A percentile compares a stretch with the other conserved stretches of the same genome.
Conservation (phyloP, 30 jellyfish, hydroid and myxozoan genomes). For the Pseudorhiza aurosa region DNA sequence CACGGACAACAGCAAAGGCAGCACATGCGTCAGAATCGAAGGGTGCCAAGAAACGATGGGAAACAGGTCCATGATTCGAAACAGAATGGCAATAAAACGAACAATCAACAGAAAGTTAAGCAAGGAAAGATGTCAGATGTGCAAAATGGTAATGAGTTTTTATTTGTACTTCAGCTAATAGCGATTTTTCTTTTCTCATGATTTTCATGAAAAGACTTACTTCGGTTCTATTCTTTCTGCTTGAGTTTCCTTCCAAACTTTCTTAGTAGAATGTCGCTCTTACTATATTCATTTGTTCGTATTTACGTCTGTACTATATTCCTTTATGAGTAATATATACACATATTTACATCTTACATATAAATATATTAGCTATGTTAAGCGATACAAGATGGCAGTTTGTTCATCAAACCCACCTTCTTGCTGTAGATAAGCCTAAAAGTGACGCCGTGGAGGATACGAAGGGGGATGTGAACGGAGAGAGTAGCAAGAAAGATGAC, state of each 20-base stretch:
- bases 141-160: conserved; percentile 5
- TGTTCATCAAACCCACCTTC: neutral
- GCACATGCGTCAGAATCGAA: conserved; percentile 68
- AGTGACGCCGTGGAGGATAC: neutral
- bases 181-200: too few species aligned
- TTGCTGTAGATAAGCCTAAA: neutral
- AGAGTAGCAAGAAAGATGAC: neutral
- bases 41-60: conserved; percentile 51
- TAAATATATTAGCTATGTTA: too few species aligned
- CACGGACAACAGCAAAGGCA: conserved; percentile 31
- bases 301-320: too few species aligned
- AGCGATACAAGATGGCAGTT: too few species aligned
- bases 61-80: conserved; percentile 20
- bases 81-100: conserved; percentile 26
- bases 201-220: too few species aligned
- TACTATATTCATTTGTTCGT: too few species aligned
- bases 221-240: too few species aligned
- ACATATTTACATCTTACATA: too few species aligned
- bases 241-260: too few species aligned
- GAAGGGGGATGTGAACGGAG: neutral
- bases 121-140: conserved; percentile 20
- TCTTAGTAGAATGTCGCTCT: too few species aligned
- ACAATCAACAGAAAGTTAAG: conserved; percentile 9
- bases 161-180: neutral
- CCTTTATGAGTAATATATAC: too few species aligned